Base-by-base conservation (phyloP, 2,797 vertebrate genomes). In the Decapterus maruadsi region DNA sequence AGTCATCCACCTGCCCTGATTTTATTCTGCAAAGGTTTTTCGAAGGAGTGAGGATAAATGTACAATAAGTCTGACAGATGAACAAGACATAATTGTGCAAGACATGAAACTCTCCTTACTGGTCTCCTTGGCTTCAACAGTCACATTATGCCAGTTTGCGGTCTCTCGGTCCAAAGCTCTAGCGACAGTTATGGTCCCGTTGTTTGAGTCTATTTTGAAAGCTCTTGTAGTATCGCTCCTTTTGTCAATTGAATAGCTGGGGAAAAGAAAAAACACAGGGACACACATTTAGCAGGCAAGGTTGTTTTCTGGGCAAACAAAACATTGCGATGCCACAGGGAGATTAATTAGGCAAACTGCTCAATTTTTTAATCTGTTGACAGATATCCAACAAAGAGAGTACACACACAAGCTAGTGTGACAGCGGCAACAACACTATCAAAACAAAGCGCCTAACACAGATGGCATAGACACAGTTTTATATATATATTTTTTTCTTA, bases 81-180 rank as follows among this genome's bases (percentile, higher is more conserved):
- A 58, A 67, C 29, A 46, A 53, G 7, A 20, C 8, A 42, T n/a
- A 43, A 14, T 42, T 53, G 8, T 17, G 58, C 17, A 68, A 60
- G 17, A 64, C 16, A 38, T 53, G 5, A 72, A 54, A 60, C 82
- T 75, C 16, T 72, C 90, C 97, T 97, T 92, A 99, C 98, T 93
- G 86, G 75, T 94, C 94, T 99, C 98, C 75, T 87, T 94, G 79
- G 97, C 98, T 78, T 81, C 93, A 48, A 98, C 72, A 10, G 96
- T 98, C 83, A 99, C 61, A 82, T 99, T 99, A 90, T 97, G 94
- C 97, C 97, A 98, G 71, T 93, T 81, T 65, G 83, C 75, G 50
- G 77, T 88, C 94, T 99, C 98, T 68, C 97, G 93, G 87, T 99
- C 98, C 89, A 99, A 91, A 80, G 90, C 78, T 81, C 90, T 90